Evolutionary conservation across 2,888 invertebrate species (phyloP).

Genomic region (Drosophila monieri): DNA sequence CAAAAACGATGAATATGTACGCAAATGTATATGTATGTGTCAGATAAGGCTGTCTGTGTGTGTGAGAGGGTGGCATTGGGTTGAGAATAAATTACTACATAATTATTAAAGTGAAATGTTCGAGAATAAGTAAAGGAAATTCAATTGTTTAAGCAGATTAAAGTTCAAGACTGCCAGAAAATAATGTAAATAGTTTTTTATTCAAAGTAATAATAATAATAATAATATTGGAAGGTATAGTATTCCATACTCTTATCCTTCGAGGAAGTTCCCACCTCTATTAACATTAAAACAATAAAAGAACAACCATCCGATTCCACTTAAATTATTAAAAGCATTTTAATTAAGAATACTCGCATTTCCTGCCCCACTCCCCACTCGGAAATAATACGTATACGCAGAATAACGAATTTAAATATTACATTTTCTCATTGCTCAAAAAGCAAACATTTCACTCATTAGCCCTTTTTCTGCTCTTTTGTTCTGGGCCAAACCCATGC

Average conservation of each 20-base stretch:
- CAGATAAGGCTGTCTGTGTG: neutral
- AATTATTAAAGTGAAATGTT: conserved; percentile 51
- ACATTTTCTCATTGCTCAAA: conserved; percentile 24
- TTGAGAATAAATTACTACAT: conserved; percentile 36
- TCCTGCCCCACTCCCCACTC: neutral
- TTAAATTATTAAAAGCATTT: neutral
- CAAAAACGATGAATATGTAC: conserved; percentile 50
- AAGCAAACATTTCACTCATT: conserved; percentile 45
- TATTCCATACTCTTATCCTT: no score
- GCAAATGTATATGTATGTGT: conserved; percentile 21
- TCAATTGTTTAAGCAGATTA: neutral
- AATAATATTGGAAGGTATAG: no score
- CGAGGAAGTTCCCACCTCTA: no score
- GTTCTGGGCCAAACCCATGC: neutral
- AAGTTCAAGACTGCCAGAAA: neutral
- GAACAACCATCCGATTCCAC: neutral
- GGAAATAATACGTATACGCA: conserved; percentile 22
- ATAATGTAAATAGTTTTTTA: no score
- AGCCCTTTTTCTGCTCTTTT: conserved; percentile 34
- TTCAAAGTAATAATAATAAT: no score
- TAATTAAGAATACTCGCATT: neutral
- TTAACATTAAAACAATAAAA: neutral
- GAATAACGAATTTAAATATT: conserved; percentile 27
- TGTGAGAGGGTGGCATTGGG: conserved; percentile 7
- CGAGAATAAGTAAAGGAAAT: neutral